phyloP scores from a whole-genome alignment of 2,113 vertebrate genomes.

The Hippotragus niger region DNA sequence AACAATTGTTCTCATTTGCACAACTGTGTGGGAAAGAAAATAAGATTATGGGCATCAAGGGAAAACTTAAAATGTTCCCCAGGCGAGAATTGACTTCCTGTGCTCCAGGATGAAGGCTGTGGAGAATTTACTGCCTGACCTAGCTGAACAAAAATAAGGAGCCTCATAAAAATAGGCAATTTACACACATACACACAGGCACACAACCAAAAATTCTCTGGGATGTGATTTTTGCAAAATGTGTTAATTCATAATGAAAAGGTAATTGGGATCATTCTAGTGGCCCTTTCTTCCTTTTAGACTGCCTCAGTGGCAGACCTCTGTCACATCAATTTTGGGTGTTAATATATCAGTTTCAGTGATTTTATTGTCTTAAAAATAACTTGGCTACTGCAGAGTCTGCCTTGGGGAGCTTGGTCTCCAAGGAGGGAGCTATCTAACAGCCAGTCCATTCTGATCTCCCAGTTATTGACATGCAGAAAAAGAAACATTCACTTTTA shows the following conservation, averaged over 20 bases:
- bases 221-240: slow-evolving; percentile 63
- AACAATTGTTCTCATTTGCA: slow-evolving; percentile 59
- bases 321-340: slow-evolving; percentile 60
- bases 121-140: slow-evolving; percentile 28
- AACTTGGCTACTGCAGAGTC: slow-evolving; percentile 33
- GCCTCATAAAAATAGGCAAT: slow-evolving; percentile 33
- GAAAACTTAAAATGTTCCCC: slow-evolving; percentile 41
- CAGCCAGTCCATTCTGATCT: slow-evolving; percentile 72
- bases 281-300: slow-evolving; percentile 58
- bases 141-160: slow-evolving; percentile 33
- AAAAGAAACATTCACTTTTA: slow-evolving; percentile 77
- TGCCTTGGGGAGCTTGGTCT: slow-evolving; percentile 61
- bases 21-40: slow-evolving; percentile 55
- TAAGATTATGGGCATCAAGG: slow-evolving; percentile 26
- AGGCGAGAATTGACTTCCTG: slow-evolving; percentile 59
- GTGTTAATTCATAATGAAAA: slow-evolving; percentile 62
- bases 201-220: slow-evolving; percentile 45
- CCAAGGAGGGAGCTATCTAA: slow-evolving; percentile 62
- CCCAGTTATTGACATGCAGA: slow-evolving; percentile 74
- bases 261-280: slow-evolving; percentile 58
- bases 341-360: slow-evolving; percentile 67
- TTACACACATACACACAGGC: slow-evolving; percentile 34
- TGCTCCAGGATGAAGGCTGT: neutral
- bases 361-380: slow-evolving; percentile 73
- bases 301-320: slow-evolving; percentile 46